Base-by-base conservation (phyloP, 2,888 invertebrate genomes). In the Eudasyphora cyanicolor region DNA sequence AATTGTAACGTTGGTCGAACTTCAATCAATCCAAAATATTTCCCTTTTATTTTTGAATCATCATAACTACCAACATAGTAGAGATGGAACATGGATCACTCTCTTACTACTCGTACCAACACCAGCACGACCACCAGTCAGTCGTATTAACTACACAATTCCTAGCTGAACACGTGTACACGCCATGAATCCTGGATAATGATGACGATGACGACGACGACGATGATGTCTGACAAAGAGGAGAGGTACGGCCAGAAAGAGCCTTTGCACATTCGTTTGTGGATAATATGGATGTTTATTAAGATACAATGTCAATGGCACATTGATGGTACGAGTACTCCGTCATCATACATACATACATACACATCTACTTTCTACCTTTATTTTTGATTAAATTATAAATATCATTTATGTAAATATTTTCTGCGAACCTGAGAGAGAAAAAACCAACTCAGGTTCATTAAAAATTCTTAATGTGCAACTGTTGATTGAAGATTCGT, bases 381-480 rank as follows among this genome's bases (percentile, higher is more conserved):
- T 24, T 62, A n/a, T 27, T 64, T 64, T 64, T 64, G 7, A 64
- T 64, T 35, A 38, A 64, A 64, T 64, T 64, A 38, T 60, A 64
- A 62, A 64, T 64, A 64, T 38, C 35, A 64, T 64, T 64, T 64
- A 19, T 64, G 64, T 38, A 49, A 49, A 49, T 49, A 64, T 64
- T 64, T 35, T 14, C n/a, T 24, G 32, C 12, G 54, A 60, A 12
- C 14, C 29, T 10, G 45, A 29, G 21, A 29, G 29, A 14, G 10
- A 51, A 19, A 57, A 19, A 67, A 21, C 42, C 10, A 24, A 21
- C 14, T 1, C 19, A 10, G 38, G 6, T 67, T 67, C 67, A 67
- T 67, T 67, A 67, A 24, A 54, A 67, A 67, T 67, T 67, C 67
- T 38, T 38, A 14, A 24, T 38, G 14, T n/a, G 24, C 1, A 5